phyloP scores from a whole-genome alignment of 2,888 invertebrate species.

The Baccha elongata region DNA sequence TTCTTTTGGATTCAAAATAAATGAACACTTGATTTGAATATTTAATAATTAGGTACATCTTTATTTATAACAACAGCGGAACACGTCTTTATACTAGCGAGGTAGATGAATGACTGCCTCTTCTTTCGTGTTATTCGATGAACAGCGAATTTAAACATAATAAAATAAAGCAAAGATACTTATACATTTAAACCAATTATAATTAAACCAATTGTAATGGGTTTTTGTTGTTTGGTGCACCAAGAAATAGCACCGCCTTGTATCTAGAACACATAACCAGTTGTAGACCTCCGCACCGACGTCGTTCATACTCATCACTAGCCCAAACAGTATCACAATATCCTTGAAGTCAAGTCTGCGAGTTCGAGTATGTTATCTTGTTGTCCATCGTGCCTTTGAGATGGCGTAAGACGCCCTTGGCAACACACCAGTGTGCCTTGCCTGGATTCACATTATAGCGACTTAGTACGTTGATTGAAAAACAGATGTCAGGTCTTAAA shows the following conservation, averaged over 20 bases:
- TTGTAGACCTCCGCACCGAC: conserved; percentile 15
- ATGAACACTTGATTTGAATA: too few species aligned
- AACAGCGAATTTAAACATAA: too few species aligned
- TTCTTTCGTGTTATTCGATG: too few species aligned
- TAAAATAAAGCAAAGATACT: too few species aligned
- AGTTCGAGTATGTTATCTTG: conserved; percentile 39
- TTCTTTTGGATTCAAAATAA: too few species aligned
- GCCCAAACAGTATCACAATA: conserved; percentile 41
- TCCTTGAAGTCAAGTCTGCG: conserved; percentile 14
- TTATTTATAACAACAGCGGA: too few species aligned
- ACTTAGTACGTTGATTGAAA: conserved; percentile 52
- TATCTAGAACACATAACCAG: conserved; percentile 9
- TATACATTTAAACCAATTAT: too few species aligned
- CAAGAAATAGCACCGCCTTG: background rate
- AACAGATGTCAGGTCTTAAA: conserved; percentile 55
- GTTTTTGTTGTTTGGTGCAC: background rate
- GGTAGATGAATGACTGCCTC: too few species aligned
- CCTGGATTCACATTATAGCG: conserved; percentile 58
- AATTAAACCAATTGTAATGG: too few species aligned
- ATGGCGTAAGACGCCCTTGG: conserved; percentile 75
- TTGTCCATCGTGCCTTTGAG: conserved; percentile 60
- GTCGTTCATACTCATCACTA: conserved; percentile 28
- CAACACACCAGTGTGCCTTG: conserved; percentile 58
- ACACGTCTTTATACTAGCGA: too few species aligned
- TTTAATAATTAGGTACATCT: too few species aligned